A percentile compares a stretch with the other conserved stretches of the same genome.
phyloP scores from a whole-genome alignment of 2,888 invertebrate genomes.

The Ichneumoninae sp. region DNA sequence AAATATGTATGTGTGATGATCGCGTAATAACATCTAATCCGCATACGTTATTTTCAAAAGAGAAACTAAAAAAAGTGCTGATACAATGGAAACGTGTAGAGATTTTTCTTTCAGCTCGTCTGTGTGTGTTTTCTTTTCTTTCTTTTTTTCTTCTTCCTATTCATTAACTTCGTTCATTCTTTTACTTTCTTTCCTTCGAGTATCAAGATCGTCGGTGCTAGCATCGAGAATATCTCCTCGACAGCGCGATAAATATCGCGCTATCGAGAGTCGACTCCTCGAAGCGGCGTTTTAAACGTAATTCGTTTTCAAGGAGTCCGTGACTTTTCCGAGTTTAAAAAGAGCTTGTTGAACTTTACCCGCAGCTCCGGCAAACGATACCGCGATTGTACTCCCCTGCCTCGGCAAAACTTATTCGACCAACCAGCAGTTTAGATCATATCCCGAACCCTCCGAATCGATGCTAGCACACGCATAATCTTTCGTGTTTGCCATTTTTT shows the following conservation, averaged over 20 bases:
- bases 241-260: not conserved
- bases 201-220: slow-evolving; percentile 28
- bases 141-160: slow-evolving; percentile 22
- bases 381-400: slow-evolving; percentile 10
- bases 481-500: slow-evolving; percentile 24
- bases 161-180: slow-evolving; percentile 22
- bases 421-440: slow-evolving; percentile 28
- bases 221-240: slow-evolving; percentile 9
- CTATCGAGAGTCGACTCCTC: not conserved
- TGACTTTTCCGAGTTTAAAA: not conserved
- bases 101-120: slow-evolving; percentile 64
- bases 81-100: slow-evolving; percentile 78
- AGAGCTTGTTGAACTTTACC: not conserved
- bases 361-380: not conserved
- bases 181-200: slow-evolving; percentile 49
- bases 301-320: slow-evolving; percentile 21
- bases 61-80: slow-evolving; percentile 77
- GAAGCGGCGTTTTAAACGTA: slow-evolving; percentile 46
- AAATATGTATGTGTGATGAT: slow-evolving; percentile 80
- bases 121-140: not conserved
- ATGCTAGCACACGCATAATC: slow-evolving; percentile 70
- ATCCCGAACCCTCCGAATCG: slow-evolving; percentile 39
- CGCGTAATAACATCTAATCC: slow-evolving; percentile 77
- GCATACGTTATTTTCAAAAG: slow-evolving; percentile 72
- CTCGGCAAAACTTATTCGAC: slow-evolving; percentile 13